Percentiles rank a stretch among this genome's conserved stretches.
Evolutionary conservation across 2,797 vertebrate genomes (phyloP).

Genomic region (Anas bernieri): DNA sequence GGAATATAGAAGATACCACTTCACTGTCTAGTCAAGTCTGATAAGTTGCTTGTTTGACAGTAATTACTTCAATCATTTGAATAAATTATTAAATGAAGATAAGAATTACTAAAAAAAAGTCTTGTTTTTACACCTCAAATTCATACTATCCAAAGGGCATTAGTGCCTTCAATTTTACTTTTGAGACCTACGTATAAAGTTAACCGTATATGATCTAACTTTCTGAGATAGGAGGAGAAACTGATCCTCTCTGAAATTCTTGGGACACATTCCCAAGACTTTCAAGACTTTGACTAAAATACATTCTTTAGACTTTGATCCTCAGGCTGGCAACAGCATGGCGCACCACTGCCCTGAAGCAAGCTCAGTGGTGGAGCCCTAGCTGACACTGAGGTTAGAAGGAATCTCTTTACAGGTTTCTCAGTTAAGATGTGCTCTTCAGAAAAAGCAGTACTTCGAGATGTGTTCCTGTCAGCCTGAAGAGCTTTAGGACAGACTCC

Average conservation of each 20-base stretch:
- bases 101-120: not conserved
- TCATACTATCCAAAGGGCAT: not conserved
- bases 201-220: not conserved
- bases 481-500: not conserved
- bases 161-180: not conserved
- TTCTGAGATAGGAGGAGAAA: not conserved
- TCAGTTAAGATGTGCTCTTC: not conserved
- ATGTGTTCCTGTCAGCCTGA: not conserved
- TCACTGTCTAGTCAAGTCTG: not conserved
- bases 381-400: not conserved
- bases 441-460: not conserved
- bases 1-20: not conserved
- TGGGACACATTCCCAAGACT: not conserved
- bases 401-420: not conserved
- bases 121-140: not conserved
- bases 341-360: too few species aligned
- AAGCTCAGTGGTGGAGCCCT: fast-evolving
- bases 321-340: too few species aligned
- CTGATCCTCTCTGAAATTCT: not conserved
- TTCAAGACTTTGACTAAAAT: too few species aligned
- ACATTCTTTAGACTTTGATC: not conserved
- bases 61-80: not conserved
- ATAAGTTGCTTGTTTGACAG: not conserved
- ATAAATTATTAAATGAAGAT: not conserved
- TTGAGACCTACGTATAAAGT: not conserved